Evolutionary conservation across 2,888 invertebrate species (phyloP).

Genomic region (Protophormia terraenovae): DNA sequence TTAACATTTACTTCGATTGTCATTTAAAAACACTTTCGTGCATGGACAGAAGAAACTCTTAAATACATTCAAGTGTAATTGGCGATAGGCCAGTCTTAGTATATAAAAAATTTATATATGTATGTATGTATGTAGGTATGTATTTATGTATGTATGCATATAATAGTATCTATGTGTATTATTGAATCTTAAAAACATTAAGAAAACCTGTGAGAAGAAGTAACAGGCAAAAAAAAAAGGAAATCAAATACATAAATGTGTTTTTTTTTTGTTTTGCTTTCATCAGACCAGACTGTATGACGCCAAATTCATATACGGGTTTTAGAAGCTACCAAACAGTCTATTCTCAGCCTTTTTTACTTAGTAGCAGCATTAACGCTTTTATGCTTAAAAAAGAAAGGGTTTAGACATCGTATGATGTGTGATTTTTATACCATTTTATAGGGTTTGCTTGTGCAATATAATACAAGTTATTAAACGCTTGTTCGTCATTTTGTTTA

Average conservation of each 20-base stretch:
- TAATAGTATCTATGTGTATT: neutral
- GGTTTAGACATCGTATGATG: neutral
- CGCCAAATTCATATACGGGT: conserved; percentile 71
- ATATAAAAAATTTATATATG: neutral
- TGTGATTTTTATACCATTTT: no score
- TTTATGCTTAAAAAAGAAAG: conserved; percentile 16
- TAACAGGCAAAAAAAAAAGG: conserved; percentile 48
- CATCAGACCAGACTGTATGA: conserved; percentile 76
- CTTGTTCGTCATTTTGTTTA: no score
- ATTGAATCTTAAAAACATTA: neutral
- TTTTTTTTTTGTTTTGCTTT: no score
- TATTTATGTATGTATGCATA: neutral
- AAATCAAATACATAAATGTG: conserved; percentile 53
- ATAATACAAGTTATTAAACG: no score
- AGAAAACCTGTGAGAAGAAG: conserved; percentile 44
- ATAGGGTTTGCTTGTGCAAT: no score
- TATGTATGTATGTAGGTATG: neutral
- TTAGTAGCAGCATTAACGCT: neutral
- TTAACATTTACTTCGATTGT: conserved; percentile 24
- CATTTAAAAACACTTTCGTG: neutral
- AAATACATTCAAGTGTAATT: conserved; percentile 42
- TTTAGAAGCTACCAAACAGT: neutral
- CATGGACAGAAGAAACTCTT: neutral
- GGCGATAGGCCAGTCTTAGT: conserved; percentile 56
- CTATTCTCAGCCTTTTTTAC: conserved; percentile 18